Evolutionary conservation across 2,888 invertebrate genomes (phyloP), one percentile per base, ranked within the genome.

Genomic region (Drosophila trichaetosa): DNA sequence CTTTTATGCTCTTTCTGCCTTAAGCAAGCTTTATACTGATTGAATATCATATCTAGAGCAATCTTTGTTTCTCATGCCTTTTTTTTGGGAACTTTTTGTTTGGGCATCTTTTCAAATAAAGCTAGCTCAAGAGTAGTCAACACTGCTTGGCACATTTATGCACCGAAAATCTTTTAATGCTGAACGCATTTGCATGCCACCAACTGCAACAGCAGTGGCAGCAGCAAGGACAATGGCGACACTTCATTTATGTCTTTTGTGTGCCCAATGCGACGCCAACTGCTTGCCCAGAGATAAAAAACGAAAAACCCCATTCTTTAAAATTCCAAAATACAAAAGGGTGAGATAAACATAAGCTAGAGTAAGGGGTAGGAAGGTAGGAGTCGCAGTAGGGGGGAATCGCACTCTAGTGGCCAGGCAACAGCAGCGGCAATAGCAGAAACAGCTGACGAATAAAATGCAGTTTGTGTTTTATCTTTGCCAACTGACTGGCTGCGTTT

Each of bases 221-320:
- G 29, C 31, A 40, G 64, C 49, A 58, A 79, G 79, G 76, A 81
- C 84, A 87, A 84, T 83, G 73, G 84, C 69, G 73, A 73, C 82
- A 81, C 80, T 81, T 81, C 82, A 83, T 81, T 86, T 81, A 79
- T 83, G 73, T 81, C 79, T 74, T 83, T 79, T 79, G 74, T 73
- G 74, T 68, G 80, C 68, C 82, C 66, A 80, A 67, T 77, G 80
- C 78, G 72, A 75, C 69, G 79, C 79, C 83, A 79, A 83, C 86
- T 83, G 87, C 80, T 84, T 80, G 87, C 73, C 67, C 64, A 72
- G 65, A 87, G 84, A 85, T 85, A 85, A 85, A 81, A 82, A 61
- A 57, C 64, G 31, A 52, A 71, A 71, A 65, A 49, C 54, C 31
- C 34, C 59, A 57, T 62, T 69, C 73, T 62, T 60, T 53, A 74